Evolutionary conservation across 2,797 vertebrate genomes (phyloP).

Genomic region (Fringilla coelebs): DNA sequence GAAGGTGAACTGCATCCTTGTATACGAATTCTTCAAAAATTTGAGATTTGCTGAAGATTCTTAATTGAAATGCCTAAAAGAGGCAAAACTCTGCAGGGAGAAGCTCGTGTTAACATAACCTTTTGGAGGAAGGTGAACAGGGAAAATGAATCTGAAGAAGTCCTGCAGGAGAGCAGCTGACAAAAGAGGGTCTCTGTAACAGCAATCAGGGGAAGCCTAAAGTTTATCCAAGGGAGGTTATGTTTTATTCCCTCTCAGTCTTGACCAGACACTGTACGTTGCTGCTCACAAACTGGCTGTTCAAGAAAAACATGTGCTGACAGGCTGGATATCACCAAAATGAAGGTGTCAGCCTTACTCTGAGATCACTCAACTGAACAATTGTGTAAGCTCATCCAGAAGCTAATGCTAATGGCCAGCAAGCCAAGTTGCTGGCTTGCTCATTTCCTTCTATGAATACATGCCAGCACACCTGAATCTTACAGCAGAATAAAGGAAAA

Average conservation of each 20-base stretch:
- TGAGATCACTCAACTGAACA: not conserved
- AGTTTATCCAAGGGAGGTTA: not conserved
- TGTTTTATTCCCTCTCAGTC: not conserved
- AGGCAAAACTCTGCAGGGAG: not conserved
- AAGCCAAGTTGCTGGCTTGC: not conserved
- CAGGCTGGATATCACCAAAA: not conserved
- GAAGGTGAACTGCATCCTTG: not conserved
- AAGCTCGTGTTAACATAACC: not conserved
- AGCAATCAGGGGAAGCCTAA: not conserved
- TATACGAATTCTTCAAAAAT: not conserved
- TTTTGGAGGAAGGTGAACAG: not conserved
- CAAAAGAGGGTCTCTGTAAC: not conserved
- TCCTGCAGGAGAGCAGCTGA: not conserved
- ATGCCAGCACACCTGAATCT: not conserved
- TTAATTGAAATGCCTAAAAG: not conserved
- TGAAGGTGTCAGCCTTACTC: not conserved
- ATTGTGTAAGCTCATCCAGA: not conserved
- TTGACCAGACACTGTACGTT: not conserved
- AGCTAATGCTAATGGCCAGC: not conserved
- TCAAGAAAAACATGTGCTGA: not conserved
- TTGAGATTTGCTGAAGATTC: not conserved
- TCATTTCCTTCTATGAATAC: not conserved
- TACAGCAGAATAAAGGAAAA: not conserved
- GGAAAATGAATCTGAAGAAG: not conserved
- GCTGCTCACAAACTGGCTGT: not conserved